Base-by-base conservation (phyloP, 2,797 vertebrate genomes). In the Anabas testudineus region DNA sequence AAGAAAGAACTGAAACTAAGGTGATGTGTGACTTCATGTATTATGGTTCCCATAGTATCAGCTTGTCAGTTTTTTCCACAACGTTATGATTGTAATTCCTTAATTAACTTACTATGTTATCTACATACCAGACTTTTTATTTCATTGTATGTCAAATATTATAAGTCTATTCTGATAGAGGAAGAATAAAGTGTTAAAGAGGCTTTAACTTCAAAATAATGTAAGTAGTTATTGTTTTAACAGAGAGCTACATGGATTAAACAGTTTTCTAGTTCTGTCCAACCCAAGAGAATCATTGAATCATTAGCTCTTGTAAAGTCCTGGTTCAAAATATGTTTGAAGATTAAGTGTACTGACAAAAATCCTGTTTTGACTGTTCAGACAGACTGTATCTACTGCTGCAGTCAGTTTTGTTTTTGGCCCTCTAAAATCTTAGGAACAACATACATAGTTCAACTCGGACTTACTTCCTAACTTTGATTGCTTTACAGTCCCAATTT, bases 151-250 rank as follows among this genome's bases (percentile, higher is more conserved):
- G 4, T 16, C 24, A 37, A 15, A 37, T 41, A 39, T 41, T 2
- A 28, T 48, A 12, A 37, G 28, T 37, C n/a, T n/a, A 52, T 60
- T 16, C 13, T 18, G 3, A 36, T 5, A 26, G 58, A 66, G 5
- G 15, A 2, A 47, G 21, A 3, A 10, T 12, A 55, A 8, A 32
- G 41, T 15, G 36, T 24, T 43, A 37, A 16, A 53, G 26, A 62
- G 19, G 26, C 19, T 62, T 66, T 21, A 36, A 37, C 15, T 55
- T 0, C 14, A 51, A 49, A 68, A 48, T 12, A 46, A 60, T 58
- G 3, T 32, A 37, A 55, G 45, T 60, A 10, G 42, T 32, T 32
- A 21, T n/a, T 39, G 59, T 59, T n/a, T 58, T 34, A 37, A 12
- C 48, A 5, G 16, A 48, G 48, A 70, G 16, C 49, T 34, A 48